A percentile compares a stretch with the other conserved stretches of the same genome.
phyloP scores from a whole-genome alignment of 2,888 invertebrate genomes.

The Rhagophthalmus giganteus region DNA sequence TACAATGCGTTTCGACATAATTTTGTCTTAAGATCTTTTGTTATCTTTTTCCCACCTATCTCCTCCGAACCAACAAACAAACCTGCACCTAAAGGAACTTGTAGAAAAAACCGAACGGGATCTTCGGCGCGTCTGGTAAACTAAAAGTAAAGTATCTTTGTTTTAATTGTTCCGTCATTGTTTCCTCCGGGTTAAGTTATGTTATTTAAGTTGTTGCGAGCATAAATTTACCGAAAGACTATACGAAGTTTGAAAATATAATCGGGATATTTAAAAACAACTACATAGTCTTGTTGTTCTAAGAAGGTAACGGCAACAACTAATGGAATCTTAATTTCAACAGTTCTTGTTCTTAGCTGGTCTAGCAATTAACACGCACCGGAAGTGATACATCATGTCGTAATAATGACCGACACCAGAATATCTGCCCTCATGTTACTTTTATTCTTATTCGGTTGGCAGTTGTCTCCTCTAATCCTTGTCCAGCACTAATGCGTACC shows the following conservation, averaged over 20 bases:
- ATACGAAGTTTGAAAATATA: too few species aligned
- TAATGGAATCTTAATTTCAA: conserved; percentile 33
- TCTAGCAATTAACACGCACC: conserved; percentile 54
- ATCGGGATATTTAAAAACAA: too few species aligned
- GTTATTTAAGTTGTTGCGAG: conserved; percentile 13
- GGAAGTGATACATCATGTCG: conserved; percentile 56
- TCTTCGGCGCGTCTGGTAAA: background rate
- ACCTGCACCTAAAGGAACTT: background rate
- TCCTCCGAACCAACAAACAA: background rate
- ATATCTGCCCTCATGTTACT: conserved; percentile 44
- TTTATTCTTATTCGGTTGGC: conserved; percentile 40
- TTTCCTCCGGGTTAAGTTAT: conserved; percentile 18
- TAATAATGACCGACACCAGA: conserved; percentile 56
- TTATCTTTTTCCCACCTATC: conserved; percentile 5
- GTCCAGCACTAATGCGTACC: conserved; percentile 38
- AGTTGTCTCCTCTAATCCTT: conserved; percentile 42
- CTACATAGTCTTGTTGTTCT: too few species aligned
- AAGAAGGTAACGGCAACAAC: conserved; percentile 17
- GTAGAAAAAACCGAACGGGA: background rate
- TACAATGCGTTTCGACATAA: conserved; percentile 35
- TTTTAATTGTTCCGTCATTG: conserved; percentile 21
- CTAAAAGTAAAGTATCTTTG: conserved; percentile 15
- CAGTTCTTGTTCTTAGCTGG: conserved; percentile 47
- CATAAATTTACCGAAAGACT: conserved; percentile 5
- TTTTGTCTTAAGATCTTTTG: conserved; percentile 26